Percentiles rank a stretch among this genome's conserved stretches.
Evolutionary conservation across 1,140 invertebrate genomes (phyloP).

Genomic region (Whitmania pigra): DNA sequence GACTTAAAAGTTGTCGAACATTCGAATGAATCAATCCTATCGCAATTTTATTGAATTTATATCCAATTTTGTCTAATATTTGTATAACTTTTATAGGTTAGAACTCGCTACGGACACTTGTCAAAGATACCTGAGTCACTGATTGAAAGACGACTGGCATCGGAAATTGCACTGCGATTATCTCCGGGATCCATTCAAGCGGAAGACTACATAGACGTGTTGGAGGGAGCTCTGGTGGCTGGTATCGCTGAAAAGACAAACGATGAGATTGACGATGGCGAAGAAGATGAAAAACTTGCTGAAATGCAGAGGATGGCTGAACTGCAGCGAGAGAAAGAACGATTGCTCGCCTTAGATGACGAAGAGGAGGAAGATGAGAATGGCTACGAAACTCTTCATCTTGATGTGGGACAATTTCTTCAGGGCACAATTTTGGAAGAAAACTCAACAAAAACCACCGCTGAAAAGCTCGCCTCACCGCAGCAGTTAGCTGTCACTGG

Average conservation of each 20-base stretch:
- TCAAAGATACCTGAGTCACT: not conserved
- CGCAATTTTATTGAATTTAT: too few species aligned
- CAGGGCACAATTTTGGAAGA: too few species aligned
- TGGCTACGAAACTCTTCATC: not conserved
- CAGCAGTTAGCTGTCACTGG: too few species aligned
- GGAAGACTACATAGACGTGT: not conserved
- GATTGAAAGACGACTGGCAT: not conserved
- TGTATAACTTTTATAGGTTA: not conserved
- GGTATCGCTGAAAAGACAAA: not conserved
- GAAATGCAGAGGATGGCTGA: not conserved
- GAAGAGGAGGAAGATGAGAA: not conserved
- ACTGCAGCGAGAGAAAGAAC: not conserved
- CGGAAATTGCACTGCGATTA: not conserved
- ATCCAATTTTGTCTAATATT: not conserved
- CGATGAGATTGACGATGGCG: not conserved
- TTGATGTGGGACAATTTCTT: too few species aligned
- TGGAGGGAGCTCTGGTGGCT: conserved; percentile 2
- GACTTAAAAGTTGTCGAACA: too few species aligned
- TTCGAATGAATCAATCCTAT: too few species aligned
- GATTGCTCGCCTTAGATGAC: not conserved
- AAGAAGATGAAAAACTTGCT: not conserved
- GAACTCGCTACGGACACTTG: not conserved
- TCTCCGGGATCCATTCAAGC: conserved; percentile 6
- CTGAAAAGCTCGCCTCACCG: too few species aligned
- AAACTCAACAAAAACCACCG: too few species aligned